Evolutionary conservation across 2,888 invertebrate genomes (phyloP).

Genomic region (Pseudoips prasinana): DNA sequence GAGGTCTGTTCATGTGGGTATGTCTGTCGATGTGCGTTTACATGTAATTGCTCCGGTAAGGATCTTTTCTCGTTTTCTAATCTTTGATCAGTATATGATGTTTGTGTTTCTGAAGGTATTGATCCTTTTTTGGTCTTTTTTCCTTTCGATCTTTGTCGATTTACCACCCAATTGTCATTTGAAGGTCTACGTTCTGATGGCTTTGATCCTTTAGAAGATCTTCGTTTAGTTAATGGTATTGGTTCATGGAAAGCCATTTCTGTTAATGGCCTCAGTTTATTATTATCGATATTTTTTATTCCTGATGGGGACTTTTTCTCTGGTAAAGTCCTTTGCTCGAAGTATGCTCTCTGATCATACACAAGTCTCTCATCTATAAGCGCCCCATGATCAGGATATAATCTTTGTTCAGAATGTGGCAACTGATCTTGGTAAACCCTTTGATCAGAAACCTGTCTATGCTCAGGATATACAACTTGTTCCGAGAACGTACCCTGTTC

Average conservation of each 20-base stretch:
- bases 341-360: slow-evolving; percentile 3
- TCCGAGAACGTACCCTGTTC: slow-evolving; percentile 11
- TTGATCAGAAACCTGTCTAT: slow-evolving; percentile 1
- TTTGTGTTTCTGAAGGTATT: neutral
- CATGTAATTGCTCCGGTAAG: too few species aligned
- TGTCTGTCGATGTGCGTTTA: too few species aligned
- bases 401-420: slow-evolving; percentile 3
- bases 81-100: neutral
- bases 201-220: neutral
- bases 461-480: slow-evolving; percentile 3
- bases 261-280: slow-evolving; percentile 1
- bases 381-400: slow-evolving; percentile 14
- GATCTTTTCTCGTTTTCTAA: too few species aligned
- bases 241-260: neutral
- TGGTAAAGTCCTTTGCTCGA: slow-evolving; percentile 5
- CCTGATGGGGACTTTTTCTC: slow-evolving; percentile 7
- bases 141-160: neutral
- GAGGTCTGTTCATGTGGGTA: too few species aligned
- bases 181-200: slow-evolving; percentile 1
- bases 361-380: slow-evolving; percentile 13
- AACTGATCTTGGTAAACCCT: slow-evolving; percentile 2
- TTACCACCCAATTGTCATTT: neutral
- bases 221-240: neutral
- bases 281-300: neutral
- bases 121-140: too few species aligned